Percentiles rank a stretch among this genome's conserved stretches.
phyloP scores from a whole-genome alignment of 2,113 vertebrate genomes.

The Phyllostomus discolor region DNA sequence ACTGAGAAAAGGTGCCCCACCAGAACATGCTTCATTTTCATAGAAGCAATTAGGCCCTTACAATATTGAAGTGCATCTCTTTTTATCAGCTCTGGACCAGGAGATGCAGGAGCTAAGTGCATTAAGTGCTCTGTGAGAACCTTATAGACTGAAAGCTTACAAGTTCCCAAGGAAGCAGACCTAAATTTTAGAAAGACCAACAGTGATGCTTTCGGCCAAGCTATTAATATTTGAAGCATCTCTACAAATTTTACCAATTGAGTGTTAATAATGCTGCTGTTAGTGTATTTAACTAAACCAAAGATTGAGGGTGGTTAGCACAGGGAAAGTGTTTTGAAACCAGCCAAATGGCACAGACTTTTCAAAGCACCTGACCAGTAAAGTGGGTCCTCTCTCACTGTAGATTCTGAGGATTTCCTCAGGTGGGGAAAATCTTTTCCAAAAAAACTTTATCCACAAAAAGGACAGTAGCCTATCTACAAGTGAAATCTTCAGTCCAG shows the following conservation, averaged over 20 bases:
- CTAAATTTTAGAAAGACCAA: not conserved
- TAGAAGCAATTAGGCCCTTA: not conserved
- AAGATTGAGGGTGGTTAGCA: not conserved
- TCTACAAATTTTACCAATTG: not conserved
- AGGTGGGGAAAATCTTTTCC: not conserved
- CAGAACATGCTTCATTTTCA: not conserved
- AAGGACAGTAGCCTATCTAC: not conserved
- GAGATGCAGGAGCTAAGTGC: not conserved
- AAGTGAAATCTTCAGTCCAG: not conserved
- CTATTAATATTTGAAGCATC: not conserved
- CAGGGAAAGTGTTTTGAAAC: not conserved
- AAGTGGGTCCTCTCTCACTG: not conserved
- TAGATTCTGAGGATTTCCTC: not conserved
- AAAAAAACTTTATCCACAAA: not conserved
- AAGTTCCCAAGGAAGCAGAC: not conserved
- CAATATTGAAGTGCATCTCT: not conserved
- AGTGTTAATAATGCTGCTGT: not conserved
- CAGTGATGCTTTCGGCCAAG: not conserved
- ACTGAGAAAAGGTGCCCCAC: not conserved
- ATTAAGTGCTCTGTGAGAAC: not conserved
- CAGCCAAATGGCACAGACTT: not conserved
- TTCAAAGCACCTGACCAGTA: not conserved
- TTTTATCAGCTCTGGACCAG: not conserved
- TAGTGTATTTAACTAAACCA: not conserved
- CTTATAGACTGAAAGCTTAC: not conserved